Evolutionary conservation across 2,797 vertebrate species (phyloP).

Genomic region (Phrynocephalus forsythii): DNA sequence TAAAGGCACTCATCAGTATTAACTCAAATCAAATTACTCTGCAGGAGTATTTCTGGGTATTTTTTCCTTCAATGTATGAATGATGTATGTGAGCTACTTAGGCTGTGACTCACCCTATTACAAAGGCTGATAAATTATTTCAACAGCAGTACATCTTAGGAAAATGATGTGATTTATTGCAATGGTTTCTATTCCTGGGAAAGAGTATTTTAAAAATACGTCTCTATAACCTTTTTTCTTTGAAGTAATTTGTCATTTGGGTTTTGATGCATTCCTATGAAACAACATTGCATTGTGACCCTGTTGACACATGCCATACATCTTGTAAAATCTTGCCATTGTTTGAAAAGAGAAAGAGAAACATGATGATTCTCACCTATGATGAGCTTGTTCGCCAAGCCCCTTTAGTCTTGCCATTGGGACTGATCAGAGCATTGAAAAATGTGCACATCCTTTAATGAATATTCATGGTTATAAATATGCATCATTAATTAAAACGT

Average conservation of each 20-base stretch:
- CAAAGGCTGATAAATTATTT: conserved; percentile 58
- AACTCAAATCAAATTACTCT: conserved; percentile 26
- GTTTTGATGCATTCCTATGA: conserved; percentile 34
- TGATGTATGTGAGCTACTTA: conserved; percentile 59
- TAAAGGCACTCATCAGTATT: not conserved
- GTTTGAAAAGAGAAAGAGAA: conserved; percentile 33
- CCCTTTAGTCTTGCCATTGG: conserved; percentile 3
- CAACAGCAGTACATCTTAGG: conserved; percentile 50
- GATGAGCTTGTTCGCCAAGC: conserved; percentile 19
- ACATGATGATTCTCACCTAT: conserved; percentile 11
- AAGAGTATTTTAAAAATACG: conserved; percentile 45
- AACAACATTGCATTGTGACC: conserved; percentile 30
- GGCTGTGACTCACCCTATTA: conserved; percentile 61
- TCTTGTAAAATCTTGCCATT: conserved; percentile 23
- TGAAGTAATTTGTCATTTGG: conserved; percentile 2
- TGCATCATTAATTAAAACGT: conserved; percentile 44
- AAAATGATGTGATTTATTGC: conserved; percentile 38
- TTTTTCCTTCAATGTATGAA: conserved; percentile 46
- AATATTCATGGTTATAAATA: conserved; percentile 52
- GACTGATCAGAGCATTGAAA: conserved; percentile 37
- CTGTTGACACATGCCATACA: not conserved
- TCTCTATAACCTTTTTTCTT: conserved; percentile 33
- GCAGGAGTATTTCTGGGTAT: not conserved
- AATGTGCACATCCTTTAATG: conserved; percentile 35
- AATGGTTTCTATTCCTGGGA: conserved; percentile 51